Evolutionary conservation across 2,888 invertebrate genomes (phyloP), one percentile per base, ranked within the genome.

Genomic region (Ophion ventricosus): DNA sequence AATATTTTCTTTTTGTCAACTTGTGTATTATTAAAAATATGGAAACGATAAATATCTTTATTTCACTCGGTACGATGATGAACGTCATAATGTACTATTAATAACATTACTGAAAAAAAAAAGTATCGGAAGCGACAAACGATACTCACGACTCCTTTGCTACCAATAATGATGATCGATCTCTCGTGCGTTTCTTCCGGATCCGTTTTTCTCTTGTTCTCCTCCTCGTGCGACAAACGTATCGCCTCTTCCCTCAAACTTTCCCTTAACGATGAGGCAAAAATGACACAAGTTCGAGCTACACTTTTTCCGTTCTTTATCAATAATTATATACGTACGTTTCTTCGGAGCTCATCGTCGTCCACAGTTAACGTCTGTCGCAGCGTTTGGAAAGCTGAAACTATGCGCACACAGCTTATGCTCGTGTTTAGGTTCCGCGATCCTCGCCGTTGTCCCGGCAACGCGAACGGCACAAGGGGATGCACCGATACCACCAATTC

Each of bases 111-210:
- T n/a, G n/a, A n/a, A n/a, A n/a, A n/a, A n/a, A n/a, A n/a, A n/a
- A n/a, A n/a, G n/a, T n/a, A n/a, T n/a, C n/a, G 61, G 35, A 57
- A 74, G 26, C 20, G 63, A 66, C 14, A 35, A 29, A 56, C 17
- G 25, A 66, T 80, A 94, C 96, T 95, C 93, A 96, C 96, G 89
- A 95, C 95, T 86, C 94, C 94, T 93, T 96, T 96, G 90, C 95
- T 96, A 66, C 97, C 97, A 75, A 96, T 93, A 49, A 96, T 89
- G 88, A 96, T 95, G 66, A 97, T 91, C 0, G 96, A 96, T 84
- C 95, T 94, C 82, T 94, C 94, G 70, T 90, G 91, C 5, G 92
- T 94, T 79, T 82, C 85, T 54, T 85, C 83, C 20, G 69, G 74
- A 61, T 83, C 73, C 1, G 70, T 80, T 83, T 83, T 85, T 59